Evolutionary conservation across 2,888 invertebrate species (phyloP).

Genomic region (Drosophila nigritarsus): DNA sequence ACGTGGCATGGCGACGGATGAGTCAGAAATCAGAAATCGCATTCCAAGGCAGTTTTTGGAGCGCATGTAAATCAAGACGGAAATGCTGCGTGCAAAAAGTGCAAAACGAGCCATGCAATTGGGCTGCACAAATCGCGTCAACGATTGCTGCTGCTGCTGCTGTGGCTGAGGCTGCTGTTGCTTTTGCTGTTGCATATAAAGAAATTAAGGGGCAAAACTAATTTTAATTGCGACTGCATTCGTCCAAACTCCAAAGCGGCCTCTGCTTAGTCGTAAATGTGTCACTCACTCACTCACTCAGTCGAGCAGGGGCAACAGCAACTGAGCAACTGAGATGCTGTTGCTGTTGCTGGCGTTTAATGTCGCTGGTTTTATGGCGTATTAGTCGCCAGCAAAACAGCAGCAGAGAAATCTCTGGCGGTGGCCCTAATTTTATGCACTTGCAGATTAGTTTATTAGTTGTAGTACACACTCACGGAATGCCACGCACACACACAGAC

Average conservation of each 20-base stretch:
- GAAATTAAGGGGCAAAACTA: slow-evolving; percentile 79
- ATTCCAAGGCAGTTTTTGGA: slow-evolving; percentile 24
- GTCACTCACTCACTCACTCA: slow-evolving; percentile 64
- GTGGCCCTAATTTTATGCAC: slow-evolving; percentile 81
- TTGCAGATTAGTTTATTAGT: slow-evolving; percentile 81
- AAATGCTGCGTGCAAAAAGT: slow-evolving; percentile 77
- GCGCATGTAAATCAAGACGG: slow-evolving; percentile 74
- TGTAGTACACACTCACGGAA: slow-evolving; percentile 77
- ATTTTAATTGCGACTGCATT: slow-evolving; percentile 70
- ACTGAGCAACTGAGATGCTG: slow-evolving; percentile 12
- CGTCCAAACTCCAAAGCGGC: slow-evolving; percentile 30
- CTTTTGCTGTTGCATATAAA: slow-evolving; percentile 55
- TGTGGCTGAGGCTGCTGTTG: background rate
- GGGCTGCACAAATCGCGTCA: slow-evolving; percentile 70
- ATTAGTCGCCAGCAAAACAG: slow-evolving; percentile 60
- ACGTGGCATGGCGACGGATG: background rate
- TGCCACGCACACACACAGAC: slow-evolving; percentile 33
- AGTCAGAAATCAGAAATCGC: slow-evolving; percentile 27
- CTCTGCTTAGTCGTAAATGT: slow-evolving; percentile 70
- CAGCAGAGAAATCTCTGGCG: slow-evolving; percentile 52
- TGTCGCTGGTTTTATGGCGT: slow-evolving; percentile 64
- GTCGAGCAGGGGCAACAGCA: slow-evolving; percentile 15
- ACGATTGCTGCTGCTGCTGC: slow-evolving; percentile 39
- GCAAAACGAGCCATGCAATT: slow-evolving; percentile 79
- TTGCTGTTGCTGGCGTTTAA: slow-evolving; percentile 38